Conservation (phyloP, 2,113 vertebrate genomes). For the Calonectris borealis region DNA sequence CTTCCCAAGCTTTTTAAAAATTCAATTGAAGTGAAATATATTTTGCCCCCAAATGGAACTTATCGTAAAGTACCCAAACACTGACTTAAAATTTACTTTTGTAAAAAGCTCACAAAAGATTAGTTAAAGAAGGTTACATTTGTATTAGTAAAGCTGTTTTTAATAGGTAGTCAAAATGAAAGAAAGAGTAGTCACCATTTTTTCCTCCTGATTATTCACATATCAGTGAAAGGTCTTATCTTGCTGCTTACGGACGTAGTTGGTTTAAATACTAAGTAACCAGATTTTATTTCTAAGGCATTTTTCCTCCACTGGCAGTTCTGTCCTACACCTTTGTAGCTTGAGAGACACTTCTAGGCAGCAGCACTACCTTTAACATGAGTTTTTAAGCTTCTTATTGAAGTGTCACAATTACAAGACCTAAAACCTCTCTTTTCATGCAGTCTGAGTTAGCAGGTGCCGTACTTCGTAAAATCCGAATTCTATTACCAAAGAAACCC, state of each 20-base stretch:
- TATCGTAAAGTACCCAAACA: fast-evolving
- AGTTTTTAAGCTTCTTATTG: background rate
- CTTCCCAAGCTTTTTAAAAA: background rate
- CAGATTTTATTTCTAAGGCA: background rate
- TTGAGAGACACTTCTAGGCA: background rate
- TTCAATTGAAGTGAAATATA: background rate
- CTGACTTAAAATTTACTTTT: background rate
- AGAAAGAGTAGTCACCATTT: background rate
- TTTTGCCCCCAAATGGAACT: background rate
- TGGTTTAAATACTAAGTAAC: background rate
- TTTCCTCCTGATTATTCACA: background rate
- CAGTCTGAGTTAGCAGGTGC: background rate
- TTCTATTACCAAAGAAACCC: constrained; percentile 18
- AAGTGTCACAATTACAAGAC: background rate
- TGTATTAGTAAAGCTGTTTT: background rate
- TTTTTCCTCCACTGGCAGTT: background rate
- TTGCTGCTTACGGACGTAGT: background rate
- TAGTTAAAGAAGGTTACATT: background rate
- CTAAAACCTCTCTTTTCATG: background rate
- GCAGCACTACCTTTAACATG: background rate
- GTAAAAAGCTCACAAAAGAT: background rate
- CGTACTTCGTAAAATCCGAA: background rate
- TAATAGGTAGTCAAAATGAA: background rate
- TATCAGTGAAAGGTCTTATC: background rate
- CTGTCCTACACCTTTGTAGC: background rate